Evolutionary conservation across 2,888 invertebrate genomes (phyloP), one percentile per base, ranked within the genome.

Genomic region (Isotomurus palustris): DNA sequence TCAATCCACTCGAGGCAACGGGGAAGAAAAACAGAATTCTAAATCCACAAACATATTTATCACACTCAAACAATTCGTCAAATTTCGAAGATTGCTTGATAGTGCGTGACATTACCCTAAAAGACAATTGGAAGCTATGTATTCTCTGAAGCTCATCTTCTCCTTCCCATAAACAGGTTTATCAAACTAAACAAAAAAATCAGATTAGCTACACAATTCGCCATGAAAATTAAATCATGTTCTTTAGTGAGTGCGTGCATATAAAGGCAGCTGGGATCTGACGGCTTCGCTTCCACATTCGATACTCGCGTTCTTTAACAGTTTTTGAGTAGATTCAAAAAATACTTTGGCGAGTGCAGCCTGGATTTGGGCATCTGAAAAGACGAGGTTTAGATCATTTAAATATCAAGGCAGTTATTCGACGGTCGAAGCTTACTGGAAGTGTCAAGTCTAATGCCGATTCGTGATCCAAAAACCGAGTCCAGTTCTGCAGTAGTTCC

Each of bases 21-120:
- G 94, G 93, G 79, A 94, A 82, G 82, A 94, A 93, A 81, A 92
- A 95, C 1, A 93, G 91, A 76, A 94, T 92, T 32, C 92, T 93
- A 78, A n/a, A n/a, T n/a, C n/a, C n/a, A n/a, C n/a, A n/a, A n/a
- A n/a, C n/a, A n/a, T n/a, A n/a, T n/a, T n/a, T n/a, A n/a, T n/a
- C n/a, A n/a, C n/a, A n/a, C n/a, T 45, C 45, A 21, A 19, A 10
- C 12, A 14, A 10, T 19, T 5, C 45, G 10, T 22, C 10, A n/a
- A 8, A 22, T 6, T 14, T 19, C 8, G 19, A 5, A 53, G 35
- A 53, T 3, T 32, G 19, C 8, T 43, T 17, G 29, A 44, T 25
- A 29, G 8, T 28, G 4, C 27, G 5, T 21, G 21, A 80, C 80
- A 85, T 84, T 77, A 91, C 91, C 91, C 91, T 69, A 94, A 78